phyloP scores from a whole-genome alignment of 35 echinoderm and acorn worm species.

The Amphiura filiformis region DNA sequence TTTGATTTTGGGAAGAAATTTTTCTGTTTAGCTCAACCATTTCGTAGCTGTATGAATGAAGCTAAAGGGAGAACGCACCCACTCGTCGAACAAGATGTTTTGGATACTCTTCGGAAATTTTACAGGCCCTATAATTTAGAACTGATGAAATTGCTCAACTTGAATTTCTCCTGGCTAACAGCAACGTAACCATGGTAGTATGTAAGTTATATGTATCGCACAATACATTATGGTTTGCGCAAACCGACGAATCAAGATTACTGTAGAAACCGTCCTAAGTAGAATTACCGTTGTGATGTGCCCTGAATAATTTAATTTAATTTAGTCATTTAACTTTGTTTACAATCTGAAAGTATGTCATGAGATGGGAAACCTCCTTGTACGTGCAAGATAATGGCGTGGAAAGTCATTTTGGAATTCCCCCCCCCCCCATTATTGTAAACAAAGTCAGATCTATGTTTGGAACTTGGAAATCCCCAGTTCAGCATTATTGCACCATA shows the following conservation, averaged over 20 bases:
- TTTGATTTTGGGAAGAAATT: slow-evolving; percentile 41
- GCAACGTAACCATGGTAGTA: background rate
- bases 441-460: too few species aligned
- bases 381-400: too few species aligned
- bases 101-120: slow-evolving; percentile 36
- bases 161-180: background rate
- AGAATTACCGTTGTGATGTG: too few species aligned
- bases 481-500: too few species aligned
- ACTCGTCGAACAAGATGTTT: slow-evolving; percentile 3
- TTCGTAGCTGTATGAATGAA: slow-evolving; percentile 8
- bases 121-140: slow-evolving; percentile 34
- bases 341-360: too few species aligned
- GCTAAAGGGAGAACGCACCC: slow-evolving; percentile 41
- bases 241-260: background rate
- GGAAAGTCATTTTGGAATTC: too few species aligned
- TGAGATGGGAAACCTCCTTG: too few species aligned
- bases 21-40: slow-evolving; percentile 28
- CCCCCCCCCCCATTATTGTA: too few species aligned
- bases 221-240: background rate
- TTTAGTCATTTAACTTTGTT: too few species aligned
- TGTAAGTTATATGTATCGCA: background rate
- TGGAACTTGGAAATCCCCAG: too few species aligned
- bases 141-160: slow-evolving; percentile 11
- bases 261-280: too few species aligned
- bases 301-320: too few species aligned